Conservation (phyloP, 2,888 invertebrate species). For the Melipona bicolor region DNA sequence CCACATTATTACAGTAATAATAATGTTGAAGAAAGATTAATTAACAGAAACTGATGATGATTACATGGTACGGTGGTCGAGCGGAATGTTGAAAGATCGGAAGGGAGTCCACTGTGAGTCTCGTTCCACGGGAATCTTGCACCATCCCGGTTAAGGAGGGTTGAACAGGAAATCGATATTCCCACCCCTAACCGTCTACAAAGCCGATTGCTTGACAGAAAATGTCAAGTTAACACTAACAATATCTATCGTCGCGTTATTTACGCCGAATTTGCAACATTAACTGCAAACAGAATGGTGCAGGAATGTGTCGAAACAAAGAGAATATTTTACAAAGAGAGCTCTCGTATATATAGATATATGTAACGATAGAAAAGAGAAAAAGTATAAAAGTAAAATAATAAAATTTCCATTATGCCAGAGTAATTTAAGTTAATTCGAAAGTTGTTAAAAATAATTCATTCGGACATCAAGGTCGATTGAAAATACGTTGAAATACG, state of each 20-base stretch:
- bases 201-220: slow-evolving; percentile 56
- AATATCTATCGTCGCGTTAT: slow-evolving; percentile 29
- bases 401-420: background rate
- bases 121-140: slow-evolving; percentile 45
- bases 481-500: too few species aligned
- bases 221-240: slow-evolving; percentile 53
- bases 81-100: slow-evolving; percentile 39
- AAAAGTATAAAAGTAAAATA: background rate
- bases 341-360: too few species aligned
- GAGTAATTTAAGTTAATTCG: background rate
- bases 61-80: slow-evolving; percentile 13
- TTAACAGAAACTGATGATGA: slow-evolving; percentile 36
- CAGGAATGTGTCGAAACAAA: background rate
- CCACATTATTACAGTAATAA: background rate
- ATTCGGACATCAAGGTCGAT: too few species aligned
- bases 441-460: background rate
- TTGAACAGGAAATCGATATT: slow-evolving; percentile 76
- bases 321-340: background rate
- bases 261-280: slow-evolving; percentile 2
- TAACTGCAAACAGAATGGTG: background rate
- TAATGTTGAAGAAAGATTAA: background rate
- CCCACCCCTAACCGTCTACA: slow-evolving; percentile 58
- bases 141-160: slow-evolving; percentile 56
- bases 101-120: slow-evolving; percentile 31
- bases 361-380: background rate